Evolutionary conservation across 64 coral and sea anemone genomes (phyloP).

Genomic region (Porites lutea): DNA sequence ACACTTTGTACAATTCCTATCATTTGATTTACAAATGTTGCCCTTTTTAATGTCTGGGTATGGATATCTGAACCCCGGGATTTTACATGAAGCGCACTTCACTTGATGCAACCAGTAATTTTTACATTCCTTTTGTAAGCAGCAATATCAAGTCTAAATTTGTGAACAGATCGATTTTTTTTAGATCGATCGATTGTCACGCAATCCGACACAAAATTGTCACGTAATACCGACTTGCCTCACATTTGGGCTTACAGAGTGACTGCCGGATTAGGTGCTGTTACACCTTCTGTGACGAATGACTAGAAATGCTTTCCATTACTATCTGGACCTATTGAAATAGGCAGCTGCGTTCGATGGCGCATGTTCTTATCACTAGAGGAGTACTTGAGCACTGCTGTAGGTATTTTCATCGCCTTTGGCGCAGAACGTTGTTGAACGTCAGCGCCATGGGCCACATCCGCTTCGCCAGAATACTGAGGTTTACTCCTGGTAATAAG

Average conservation of each 20-base stretch:
- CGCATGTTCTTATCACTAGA: slow-evolving; percentile 48
- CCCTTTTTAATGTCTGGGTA: no score
- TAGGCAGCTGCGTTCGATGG: slow-evolving; percentile 40
- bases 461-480: not conserved
- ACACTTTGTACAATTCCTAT: no score
- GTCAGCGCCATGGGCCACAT: not conserved
- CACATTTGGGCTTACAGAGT: not conserved
- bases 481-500: slow-evolving; percentile 17
- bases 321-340: slow-evolving; percentile 71
- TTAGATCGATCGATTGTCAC: not conserved
- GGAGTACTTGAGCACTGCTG: slow-evolving; percentile 77
- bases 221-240: not conserved
- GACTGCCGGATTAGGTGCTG: not conserved
- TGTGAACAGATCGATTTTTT: not conserved
- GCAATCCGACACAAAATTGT: not conserved
- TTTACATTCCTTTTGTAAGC: not conserved
- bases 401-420: slow-evolving; percentile 81
- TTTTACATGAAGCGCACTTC: no score
- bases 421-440: slow-evolving; percentile 15
- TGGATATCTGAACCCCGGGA: no score
- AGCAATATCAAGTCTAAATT: not conserved
- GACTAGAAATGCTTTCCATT: slow-evolving; percentile 11
- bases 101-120: no score
- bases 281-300: not conserved
- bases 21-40: no score